Conservation (phyloP, 2,797 vertebrate species). For the Choloepus didactylus region DNA sequence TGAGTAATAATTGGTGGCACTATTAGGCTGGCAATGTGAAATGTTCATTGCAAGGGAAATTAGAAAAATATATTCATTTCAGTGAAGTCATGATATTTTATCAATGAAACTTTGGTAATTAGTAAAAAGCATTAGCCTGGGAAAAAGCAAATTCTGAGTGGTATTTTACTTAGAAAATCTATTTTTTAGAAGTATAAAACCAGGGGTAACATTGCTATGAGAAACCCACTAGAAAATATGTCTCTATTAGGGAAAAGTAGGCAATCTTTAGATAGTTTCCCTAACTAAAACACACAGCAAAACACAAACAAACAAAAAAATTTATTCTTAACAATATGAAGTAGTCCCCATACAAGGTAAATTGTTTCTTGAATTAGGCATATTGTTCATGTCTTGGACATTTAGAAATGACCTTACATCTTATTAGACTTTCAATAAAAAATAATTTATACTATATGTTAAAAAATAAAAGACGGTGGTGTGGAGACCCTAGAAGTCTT, state of each 20-base stretch:
- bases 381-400: background rate
- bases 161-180: constrained; percentile 13
- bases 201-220: background rate
- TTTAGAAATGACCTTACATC: background rate
- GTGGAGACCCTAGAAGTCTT: background rate
- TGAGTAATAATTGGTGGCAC: constrained; percentile 52
- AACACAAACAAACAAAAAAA: background rate
- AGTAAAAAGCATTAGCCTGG: constrained; percentile 72
- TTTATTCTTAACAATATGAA: background rate
- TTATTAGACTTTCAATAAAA: background rate
- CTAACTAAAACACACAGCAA: background rate
- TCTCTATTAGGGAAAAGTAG: background rate
- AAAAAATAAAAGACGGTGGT: background rate
- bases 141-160: background rate
- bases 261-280: background rate
- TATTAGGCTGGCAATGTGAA: background rate
- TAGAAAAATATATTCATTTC: constrained; percentile 55
- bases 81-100: constrained; percentile 18
- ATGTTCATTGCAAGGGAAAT: background rate
- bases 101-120: background rate
- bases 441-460: background rate
- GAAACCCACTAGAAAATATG: constrained; percentile 18
- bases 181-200: background rate
- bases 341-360: background rate
- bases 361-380: background rate